A percentile compares a stretch with the other conserved stretches of the same genome.
Conservation (phyloP, 2,113 vertebrate species). For the Delphinapterus leucas region DNA sequence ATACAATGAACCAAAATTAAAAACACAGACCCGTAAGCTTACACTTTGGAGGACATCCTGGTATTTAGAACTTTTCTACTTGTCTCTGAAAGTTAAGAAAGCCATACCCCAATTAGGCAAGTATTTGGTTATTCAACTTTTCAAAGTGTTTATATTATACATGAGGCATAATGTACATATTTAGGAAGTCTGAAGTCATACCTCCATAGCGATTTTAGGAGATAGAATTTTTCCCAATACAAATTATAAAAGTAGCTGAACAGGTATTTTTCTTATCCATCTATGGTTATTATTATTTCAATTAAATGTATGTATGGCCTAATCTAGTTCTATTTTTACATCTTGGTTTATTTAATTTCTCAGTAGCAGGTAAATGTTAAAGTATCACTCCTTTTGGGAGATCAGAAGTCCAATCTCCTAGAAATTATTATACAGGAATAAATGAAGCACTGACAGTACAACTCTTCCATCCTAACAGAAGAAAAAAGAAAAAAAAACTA, state of each 20-base stretch:
- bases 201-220: background rate
- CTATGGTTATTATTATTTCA: background rate
- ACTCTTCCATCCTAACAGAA: background rate
- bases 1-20: background rate
- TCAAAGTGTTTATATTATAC: background rate
- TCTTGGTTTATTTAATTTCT: background rate
- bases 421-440: background rate
- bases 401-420: background rate
- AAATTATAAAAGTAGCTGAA: background rate
- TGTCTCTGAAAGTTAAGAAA: constrained; percentile 19
- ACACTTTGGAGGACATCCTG: background rate
- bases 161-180: background rate
- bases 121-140: background rate
- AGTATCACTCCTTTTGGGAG: background rate
- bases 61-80: background rate
- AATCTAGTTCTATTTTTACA: background rate
- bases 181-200: background rate
- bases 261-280: background rate
- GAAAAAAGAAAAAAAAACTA: background rate
- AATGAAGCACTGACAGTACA: background rate
- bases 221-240: background rate
- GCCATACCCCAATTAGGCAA: background rate
- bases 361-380: background rate
- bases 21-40: background rate
- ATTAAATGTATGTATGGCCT: background rate